Conservation (phyloP, 2,113 vertebrate genomes). For the Procavia capensis region DNA sequence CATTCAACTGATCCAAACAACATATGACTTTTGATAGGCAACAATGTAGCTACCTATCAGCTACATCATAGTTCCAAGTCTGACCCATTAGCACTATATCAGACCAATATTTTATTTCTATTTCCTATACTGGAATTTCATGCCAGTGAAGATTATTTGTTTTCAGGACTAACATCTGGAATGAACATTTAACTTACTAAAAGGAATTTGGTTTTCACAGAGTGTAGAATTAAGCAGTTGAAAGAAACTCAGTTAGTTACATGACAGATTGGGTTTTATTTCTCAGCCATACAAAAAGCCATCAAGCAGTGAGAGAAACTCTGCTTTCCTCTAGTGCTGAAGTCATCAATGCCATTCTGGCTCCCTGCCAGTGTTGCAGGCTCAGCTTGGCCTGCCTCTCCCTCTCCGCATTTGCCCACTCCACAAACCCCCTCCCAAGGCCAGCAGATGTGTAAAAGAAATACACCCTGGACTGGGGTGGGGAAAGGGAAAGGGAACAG, state of each 20-base stretch:
- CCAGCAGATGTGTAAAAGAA: neutral
- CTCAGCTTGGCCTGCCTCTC: slow-evolving; percentile 11
- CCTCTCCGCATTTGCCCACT: neutral
- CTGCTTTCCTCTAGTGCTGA: slow-evolving; percentile 51
- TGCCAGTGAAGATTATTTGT: slow-evolving; percentile 45
- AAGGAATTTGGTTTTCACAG: slow-evolving; percentile 58
- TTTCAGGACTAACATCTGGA: slow-evolving; percentile 59
- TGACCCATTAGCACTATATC: slow-evolving; percentile 45
- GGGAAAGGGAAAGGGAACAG: neutral
- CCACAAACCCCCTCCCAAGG: neutral
- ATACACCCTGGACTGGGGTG: neutral
- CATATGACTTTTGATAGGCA: neutral
- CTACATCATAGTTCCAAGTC: neutral
- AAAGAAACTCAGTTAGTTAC: slow-evolving; percentile 57
- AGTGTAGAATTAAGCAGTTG: slow-evolving; percentile 60
- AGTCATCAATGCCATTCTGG: slow-evolving; percentile 15
- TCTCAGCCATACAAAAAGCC: slow-evolving; percentile 62
- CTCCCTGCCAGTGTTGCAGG: neutral
- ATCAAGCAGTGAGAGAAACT: slow-evolving; percentile 68
- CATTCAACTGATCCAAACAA: slow-evolving; percentile 15
- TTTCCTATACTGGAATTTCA: neutral
- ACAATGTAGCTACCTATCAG: neutral
- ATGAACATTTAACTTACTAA: slow-evolving; percentile 66
- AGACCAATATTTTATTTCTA: slow-evolving; percentile 42
- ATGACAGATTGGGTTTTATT: slow-evolving; percentile 73